phyloP scores from a whole-genome alignment of 2,888 invertebrate genomes.

The Criorhina ranunculi region DNA sequence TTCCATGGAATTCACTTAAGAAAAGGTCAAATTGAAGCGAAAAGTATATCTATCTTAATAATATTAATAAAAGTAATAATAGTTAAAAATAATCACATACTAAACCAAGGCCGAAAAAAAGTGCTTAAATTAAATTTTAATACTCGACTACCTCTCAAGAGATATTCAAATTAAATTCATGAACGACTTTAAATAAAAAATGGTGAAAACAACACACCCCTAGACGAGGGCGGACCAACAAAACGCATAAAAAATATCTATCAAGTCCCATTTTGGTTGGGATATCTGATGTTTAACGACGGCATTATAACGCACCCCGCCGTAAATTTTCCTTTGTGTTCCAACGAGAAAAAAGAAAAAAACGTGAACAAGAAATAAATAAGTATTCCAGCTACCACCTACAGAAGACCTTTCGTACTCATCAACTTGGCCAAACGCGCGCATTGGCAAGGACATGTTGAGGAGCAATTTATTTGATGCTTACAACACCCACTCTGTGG shows the following conservation, averaged over 20 bases:
- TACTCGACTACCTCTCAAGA: slow-evolving; percentile 30
- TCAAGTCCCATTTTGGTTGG: slow-evolving; percentile 43
- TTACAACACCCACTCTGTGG: slow-evolving; percentile 34
- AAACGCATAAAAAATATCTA: slow-evolving; percentile 61
- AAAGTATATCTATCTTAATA: slow-evolving; percentile 7
- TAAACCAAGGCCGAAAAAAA: slow-evolving; percentile 22
- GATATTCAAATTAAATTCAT: slow-evolving; percentile 63
- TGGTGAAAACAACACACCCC: slow-evolving; percentile 45
- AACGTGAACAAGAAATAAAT: slow-evolving; percentile 42
- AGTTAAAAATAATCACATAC: slow-evolving; percentile 20
- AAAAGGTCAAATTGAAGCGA: slow-evolving; percentile 11
- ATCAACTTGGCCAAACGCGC: slow-evolving; percentile 20
- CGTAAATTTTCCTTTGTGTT: slow-evolving; percentile 54
- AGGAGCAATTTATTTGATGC: slow-evolving; percentile 60
- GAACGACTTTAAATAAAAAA: slow-evolving; percentile 60
- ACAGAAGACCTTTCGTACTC: slow-evolving; percentile 39
- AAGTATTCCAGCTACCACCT: slow-evolving; percentile 45
- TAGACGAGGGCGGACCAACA: slow-evolving; percentile 31
- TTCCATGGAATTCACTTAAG: slow-evolving; percentile 3
- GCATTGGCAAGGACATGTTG: slow-evolving; percentile 50
- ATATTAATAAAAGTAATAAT: slow-evolving; percentile 32
- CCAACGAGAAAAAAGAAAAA: slow-evolving; percentile 17
- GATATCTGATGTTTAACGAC: slow-evolving; percentile 68
- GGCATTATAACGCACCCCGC: slow-evolving; percentile 66
- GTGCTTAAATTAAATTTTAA: slow-evolving; percentile 61